Conservation (phyloP, 2,797 vertebrate genomes). For the Acanthis flammea region DNA sequence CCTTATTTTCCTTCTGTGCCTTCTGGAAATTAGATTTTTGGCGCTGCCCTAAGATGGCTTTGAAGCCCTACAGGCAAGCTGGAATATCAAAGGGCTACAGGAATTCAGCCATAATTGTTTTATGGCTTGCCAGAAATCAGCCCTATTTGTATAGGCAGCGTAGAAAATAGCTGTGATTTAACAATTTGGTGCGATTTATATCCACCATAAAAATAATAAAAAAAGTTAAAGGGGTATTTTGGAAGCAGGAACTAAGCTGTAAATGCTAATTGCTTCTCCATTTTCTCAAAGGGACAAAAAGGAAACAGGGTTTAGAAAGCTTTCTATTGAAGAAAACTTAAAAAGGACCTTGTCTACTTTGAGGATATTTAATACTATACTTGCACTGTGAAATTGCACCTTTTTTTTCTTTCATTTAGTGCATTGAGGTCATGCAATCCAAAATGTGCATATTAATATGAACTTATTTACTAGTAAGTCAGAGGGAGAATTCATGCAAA, state of each 20-base stretch:
- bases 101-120: slow-evolving; percentile 88
- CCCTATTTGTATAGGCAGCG: slow-evolving; percentile 86
- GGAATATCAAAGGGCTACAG: slow-evolving; percentile 81
- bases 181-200: slow-evolving; percentile 84
- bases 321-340: slow-evolving; percentile 84
- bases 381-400: background rate
- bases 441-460: background rate
- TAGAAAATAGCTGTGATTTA: slow-evolving; percentile 85
- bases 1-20: slow-evolving; percentile 56
- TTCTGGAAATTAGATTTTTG: slow-evolving; percentile 62
- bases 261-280: slow-evolving; percentile 84
- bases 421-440: background rate
- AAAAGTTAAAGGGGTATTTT: slow-evolving; percentile 75
- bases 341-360: slow-evolving; percentile 76
- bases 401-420: background rate
- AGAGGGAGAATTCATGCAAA: background rate
- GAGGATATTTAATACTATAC: slow-evolving; percentile 53
- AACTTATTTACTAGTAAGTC: background rate
- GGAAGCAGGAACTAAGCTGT: slow-evolving; percentile 91
- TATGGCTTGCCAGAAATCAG: slow-evolving; percentile 86
- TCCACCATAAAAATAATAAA: slow-evolving; percentile 81
- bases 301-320: slow-evolving; percentile 75
- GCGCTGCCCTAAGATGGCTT: slow-evolving; percentile 59
- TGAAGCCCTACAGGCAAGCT: slow-evolving; percentile 71
- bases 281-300: slow-evolving; percentile 85